phyloP scores from a whole-genome alignment of 2,797 vertebrate species.

The Muscicapa comitata region DNA sequence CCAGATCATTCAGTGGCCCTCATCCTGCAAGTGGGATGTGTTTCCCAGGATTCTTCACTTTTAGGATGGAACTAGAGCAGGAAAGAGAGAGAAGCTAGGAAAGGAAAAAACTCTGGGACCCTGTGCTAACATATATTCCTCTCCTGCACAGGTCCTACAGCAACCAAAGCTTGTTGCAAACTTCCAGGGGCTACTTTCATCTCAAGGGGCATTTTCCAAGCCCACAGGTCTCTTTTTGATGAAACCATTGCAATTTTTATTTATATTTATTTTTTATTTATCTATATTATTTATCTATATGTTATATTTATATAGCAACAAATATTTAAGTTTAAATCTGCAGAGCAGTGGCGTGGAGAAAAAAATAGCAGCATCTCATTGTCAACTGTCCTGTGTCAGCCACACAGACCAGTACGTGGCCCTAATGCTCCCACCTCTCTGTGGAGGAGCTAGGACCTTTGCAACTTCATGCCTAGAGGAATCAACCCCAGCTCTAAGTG shows the following conservation, averaged over 20 bases:
- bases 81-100: background rate
- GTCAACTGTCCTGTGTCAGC: background rate
- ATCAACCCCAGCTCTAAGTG: background rate
- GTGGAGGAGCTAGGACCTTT: background rate
- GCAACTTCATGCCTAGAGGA: background rate
- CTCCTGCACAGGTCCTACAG: background rate
- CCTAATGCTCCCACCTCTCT: background rate
- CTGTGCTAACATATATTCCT: background rate
- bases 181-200: background rate
- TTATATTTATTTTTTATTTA: background rate
- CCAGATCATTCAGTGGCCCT: background rate
- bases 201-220: background rate
- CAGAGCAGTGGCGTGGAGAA: background rate
- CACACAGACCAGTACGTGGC: fast-evolving
- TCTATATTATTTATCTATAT: too few species aligned
- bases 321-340: background rate
- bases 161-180: background rate
- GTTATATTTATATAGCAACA: background rate
- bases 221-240: background rate
- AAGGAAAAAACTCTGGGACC: background rate
- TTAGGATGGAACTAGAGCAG: background rate
- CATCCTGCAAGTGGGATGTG: background rate
- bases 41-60: background rate
- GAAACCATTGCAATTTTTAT: background rate
- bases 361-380: background rate